Evolutionary conservation across 2,888 invertebrate species (phyloP), one percentile per base, ranked within the genome.

Genomic region (Odontomyia ornata): DNA sequence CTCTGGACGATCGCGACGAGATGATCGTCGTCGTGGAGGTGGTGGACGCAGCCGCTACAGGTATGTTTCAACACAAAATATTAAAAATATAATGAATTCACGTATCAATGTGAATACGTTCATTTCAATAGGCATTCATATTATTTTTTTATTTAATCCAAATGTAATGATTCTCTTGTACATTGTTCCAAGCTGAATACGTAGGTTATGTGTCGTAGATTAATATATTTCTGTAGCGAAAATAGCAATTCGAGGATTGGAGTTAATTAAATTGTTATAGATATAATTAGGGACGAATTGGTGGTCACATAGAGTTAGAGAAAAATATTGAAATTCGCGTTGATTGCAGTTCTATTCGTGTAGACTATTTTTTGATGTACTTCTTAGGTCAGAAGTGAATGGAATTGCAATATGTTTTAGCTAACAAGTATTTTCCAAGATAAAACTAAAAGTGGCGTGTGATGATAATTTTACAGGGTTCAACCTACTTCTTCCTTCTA

Each of bases 1-100:
- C 0, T 95, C 93, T 80, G 96, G 96, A 0, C 90, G 95, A 81
- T 94, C 93, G 72, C 89, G 95, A 73, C 90, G 91, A 81, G 93
- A 92, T 76, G 92, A 91, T 80, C 91, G 90, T 77, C 85, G 88
- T 46, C 84, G 86, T 1, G 83, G 86, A 2, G 84, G 85, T 1
- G 84, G 84, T 0, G 84, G 84, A 5, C 83, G 85, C 9, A 83
- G 82, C 18, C 77, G 82, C 13, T 81, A 81, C 79, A 80, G 82
- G 80, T 80, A 81, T 71, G 57, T 56, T 36, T 9, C 36, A 36
- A 5, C 3, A 36, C 36, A 5, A 36, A 5, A 36, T 36, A 5
- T 25, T 13, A 9, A 5, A 3, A 5, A 36, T 36, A 3, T 3
- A 36, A 36, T 36, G 36, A 36, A 36, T 3, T 36, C 3, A 5